Percentiles rank a stretch among this genome's conserved stretches.
phyloP scores from a whole-genome alignment of 2,797 vertebrate species.

The Arctocebus calabarensis region DNA sequence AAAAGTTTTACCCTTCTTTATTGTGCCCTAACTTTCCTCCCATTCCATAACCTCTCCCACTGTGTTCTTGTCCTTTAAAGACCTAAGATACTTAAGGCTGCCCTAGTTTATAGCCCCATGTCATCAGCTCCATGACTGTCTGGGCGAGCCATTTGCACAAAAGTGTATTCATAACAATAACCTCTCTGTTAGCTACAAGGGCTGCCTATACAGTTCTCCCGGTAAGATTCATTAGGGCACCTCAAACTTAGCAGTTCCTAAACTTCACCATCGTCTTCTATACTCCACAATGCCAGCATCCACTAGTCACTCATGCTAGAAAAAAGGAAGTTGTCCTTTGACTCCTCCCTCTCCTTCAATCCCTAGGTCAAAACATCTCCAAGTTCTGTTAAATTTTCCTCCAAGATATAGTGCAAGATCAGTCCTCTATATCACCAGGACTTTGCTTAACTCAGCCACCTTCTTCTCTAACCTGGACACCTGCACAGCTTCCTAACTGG shows the following conservation, averaged over 20 bases:
- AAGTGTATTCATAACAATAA: background rate
- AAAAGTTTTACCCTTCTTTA: background rate
- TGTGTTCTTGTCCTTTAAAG: constrained; percentile 28
- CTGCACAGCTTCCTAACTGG: background rate
- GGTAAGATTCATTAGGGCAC: background rate
- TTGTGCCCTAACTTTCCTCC: background rate
- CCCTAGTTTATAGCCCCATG: background rate
- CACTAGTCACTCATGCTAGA: background rate
- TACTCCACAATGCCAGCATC: background rate
- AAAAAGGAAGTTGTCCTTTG: background rate
- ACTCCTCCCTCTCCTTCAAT: background rate
- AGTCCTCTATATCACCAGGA: background rate
- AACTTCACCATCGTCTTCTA: background rate
- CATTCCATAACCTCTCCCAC: background rate
- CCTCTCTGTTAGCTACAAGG: background rate
- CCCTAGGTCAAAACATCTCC: background rate
- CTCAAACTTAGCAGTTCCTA: background rate
- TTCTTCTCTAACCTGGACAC: background rate
- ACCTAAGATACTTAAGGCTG: background rate
- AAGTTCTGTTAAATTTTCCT: background rate
- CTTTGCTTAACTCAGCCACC: background rate
- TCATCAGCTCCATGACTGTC: background rate
- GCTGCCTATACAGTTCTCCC: background rate
- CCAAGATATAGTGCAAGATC: background rate
- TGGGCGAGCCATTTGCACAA: background rate